Conservation (phyloP, 2,797 vertebrate species). For the Enoplosus armatus region DNA sequence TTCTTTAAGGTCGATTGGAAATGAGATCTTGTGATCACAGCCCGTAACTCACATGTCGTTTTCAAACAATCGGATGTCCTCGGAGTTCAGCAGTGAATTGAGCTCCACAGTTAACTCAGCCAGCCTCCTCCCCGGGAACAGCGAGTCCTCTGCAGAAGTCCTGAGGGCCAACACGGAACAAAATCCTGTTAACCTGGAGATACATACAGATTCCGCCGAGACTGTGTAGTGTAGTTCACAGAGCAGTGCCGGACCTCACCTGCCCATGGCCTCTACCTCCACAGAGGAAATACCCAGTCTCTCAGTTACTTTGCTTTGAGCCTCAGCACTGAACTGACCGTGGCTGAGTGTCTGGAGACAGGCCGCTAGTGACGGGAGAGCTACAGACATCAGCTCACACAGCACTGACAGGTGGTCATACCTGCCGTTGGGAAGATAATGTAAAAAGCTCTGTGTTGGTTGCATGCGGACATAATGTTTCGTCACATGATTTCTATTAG, state of each 20-base stretch:
- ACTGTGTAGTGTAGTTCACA: not conserved
- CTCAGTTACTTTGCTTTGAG: constrained; percentile 54
- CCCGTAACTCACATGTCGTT: constrained; percentile 80
- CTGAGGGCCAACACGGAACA: constrained; percentile 51
- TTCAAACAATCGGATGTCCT: constrained; percentile 81
- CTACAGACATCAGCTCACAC: constrained; percentile 95
- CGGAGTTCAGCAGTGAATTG: constrained; percentile 72
- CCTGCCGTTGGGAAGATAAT: constrained; percentile 31
- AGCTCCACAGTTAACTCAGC: constrained; percentile 82
- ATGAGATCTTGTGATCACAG: not conserved
- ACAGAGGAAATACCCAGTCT: constrained; percentile 72
- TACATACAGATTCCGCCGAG: not conserved
- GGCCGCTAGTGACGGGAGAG: constrained; percentile 91
- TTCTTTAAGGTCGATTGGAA: not conserved
- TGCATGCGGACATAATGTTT: not conserved
- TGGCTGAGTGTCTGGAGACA: constrained; percentile 90
- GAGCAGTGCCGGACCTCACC: constrained; percentile 58
- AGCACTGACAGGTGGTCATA: constrained; percentile 93
- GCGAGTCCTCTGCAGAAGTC: constrained; percentile 31
- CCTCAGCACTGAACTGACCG: constrained; percentile 82
- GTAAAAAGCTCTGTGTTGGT: not conserved
- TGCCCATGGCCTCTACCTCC: constrained; percentile 77
- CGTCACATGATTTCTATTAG: not conserved
- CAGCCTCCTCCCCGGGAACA: constrained; percentile 81
- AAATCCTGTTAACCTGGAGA: not conserved